A percentile compares a stretch with the other conserved stretches of the same genome.
These are phyloP conservation scores for Julus scanicus DNA, from an alignment of 2,888 invertebrate genomes.

Conservation along the genomic window DNA sequence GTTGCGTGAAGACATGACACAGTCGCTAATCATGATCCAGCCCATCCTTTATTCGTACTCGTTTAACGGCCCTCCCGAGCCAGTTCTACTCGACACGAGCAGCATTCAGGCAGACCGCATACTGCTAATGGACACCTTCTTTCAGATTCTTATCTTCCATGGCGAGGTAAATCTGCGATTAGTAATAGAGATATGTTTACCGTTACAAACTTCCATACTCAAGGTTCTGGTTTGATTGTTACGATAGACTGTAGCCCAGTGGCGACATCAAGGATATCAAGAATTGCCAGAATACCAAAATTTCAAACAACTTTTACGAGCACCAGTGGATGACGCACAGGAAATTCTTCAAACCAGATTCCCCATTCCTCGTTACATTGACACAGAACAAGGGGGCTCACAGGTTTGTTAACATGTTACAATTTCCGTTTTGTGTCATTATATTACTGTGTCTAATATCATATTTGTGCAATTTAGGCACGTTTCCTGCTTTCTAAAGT, in stretches of 20 bases:
- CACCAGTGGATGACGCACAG: constrained; percentile 96
- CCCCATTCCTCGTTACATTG: constrained; percentile 98
- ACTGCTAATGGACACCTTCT: constrained; percentile 99
- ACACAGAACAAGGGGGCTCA: constrained; percentile 98
- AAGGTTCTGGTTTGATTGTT: background rate
- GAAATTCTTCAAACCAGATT: constrained; percentile 96
- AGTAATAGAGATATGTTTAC: background rate
- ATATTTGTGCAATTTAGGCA: constrained; percentile 73
- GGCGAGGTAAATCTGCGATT: constrained; percentile 79
- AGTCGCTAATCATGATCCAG: constrained; percentile 99
- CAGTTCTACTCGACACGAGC: constrained; percentile 95
- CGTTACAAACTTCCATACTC: too few species aligned
- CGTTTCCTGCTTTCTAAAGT: constrained; percentile 98
- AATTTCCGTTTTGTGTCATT: constrained; percentile 6
- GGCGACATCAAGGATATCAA: constrained; percentile 95
- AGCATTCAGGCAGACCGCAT: constrained; percentile 98
- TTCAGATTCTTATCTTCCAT: constrained; percentile 99
- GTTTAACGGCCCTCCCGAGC: constrained; percentile 97
- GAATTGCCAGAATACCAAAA: constrained; percentile 97
- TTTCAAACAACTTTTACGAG: constrained; percentile 93
- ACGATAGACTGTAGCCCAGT: constrained; percentile 91
- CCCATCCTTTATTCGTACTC: constrained; percentile 99
- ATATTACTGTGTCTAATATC: background rate
- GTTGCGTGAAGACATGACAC: constrained; percentile 96
- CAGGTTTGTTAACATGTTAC: constrained; percentile 71